These are phyloP conservation scores for Narcine bancroftii DNA, from an alignment of 2,113 vertebrate species.

Conservation along the genomic window DNA sequence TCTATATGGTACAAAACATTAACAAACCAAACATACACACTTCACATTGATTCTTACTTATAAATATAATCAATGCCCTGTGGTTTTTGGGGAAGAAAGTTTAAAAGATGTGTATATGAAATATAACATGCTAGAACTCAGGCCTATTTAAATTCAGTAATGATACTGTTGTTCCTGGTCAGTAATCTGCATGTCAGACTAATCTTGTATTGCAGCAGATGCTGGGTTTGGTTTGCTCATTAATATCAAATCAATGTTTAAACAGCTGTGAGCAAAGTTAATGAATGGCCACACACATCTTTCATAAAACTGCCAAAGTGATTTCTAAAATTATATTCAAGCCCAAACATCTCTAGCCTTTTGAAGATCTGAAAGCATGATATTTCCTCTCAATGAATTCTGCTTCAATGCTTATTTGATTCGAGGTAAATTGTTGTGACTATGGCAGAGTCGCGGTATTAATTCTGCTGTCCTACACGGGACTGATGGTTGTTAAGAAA, in stretches of 20 bases:
- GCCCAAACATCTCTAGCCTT: not conserved
- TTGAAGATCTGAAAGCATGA: not conserved
- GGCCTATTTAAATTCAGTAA: not conserved
- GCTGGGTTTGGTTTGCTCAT: not conserved
- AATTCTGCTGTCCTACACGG: too few species aligned
- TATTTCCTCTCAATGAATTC: not conserved
- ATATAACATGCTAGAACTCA: not conserved
- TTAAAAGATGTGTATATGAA: not conserved
- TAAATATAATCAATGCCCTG: not conserved
- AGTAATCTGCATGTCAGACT: not conserved
- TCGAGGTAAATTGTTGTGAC: not conserved
- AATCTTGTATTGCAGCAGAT: not conserved
- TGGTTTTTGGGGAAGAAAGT: not conserved
- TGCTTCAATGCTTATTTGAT: not conserved
- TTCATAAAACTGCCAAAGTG: not conserved
- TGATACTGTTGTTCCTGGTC: not conserved
- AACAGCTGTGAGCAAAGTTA: not conserved
- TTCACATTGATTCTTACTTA: not conserved
- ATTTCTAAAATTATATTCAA: not conserved
- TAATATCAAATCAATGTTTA: not conserved
- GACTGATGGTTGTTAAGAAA: too few species aligned
- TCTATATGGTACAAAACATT: not conserved
- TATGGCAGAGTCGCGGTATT: not conserved
- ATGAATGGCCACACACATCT: not conserved
- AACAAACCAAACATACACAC: not conserved